Percentiles rank a stretch among this genome's conserved stretches.
phyloP scores from a whole-genome alignment of 2,888 invertebrate genomes.

The Psylliodes chrysocephalus region DNA sequence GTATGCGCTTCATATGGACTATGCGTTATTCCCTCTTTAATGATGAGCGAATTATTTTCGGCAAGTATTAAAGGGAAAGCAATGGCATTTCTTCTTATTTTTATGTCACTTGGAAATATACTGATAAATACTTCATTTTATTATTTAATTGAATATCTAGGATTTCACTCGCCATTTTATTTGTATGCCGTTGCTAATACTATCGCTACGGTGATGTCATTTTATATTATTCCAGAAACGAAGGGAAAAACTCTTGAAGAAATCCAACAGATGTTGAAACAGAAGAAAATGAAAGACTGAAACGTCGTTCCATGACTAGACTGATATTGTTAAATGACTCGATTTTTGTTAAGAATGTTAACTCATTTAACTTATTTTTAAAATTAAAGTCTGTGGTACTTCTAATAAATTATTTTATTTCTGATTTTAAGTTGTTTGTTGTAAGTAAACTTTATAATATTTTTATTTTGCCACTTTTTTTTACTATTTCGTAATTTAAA shows the following conservation, averaged over 20 bases:
- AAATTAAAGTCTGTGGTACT: too few species aligned
- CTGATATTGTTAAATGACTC: too few species aligned
- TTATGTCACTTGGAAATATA: constrained; percentile 46
- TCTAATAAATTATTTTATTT: too few species aligned
- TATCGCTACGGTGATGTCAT: constrained; percentile 46
- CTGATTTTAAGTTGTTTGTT: too few species aligned
- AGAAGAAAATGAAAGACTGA: background rate
- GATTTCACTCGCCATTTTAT: constrained; percentile 52
- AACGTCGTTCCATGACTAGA: background rate
- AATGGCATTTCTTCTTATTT: constrained; percentile 47
- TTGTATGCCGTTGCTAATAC: constrained; percentile 51
- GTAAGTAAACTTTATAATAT: too few species aligned
- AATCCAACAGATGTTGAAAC: constrained; percentile 51
- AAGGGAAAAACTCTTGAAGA: constrained; percentile 57
- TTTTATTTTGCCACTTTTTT: too few species aligned
- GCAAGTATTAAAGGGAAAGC: constrained; percentile 51
- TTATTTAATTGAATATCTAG: constrained; percentile 48
- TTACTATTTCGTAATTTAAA: too few species aligned
- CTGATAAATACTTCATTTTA: constrained; percentile 53
- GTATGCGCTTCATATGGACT: constrained; percentile 44
- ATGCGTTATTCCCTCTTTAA: constrained; percentile 50
- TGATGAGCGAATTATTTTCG: constrained; percentile 52
- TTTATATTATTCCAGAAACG: constrained; percentile 56
- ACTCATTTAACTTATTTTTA: too few species aligned
- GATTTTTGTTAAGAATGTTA: too few species aligned